Conservation (phyloP, 1,140 invertebrate genomes). For the Palaemon carinicauda region DNA sequence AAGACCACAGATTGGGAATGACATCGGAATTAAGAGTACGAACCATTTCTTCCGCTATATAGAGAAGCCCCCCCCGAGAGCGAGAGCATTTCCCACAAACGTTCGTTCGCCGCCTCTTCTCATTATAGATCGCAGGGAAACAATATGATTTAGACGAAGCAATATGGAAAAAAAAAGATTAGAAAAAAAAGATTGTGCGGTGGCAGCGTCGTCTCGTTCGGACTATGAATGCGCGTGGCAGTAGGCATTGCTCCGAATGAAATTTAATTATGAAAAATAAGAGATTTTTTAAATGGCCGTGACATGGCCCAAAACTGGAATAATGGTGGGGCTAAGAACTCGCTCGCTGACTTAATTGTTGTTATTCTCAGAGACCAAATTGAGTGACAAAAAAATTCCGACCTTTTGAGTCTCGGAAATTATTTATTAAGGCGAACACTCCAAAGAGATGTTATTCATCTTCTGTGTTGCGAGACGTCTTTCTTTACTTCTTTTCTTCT, state of each 20-base stretch:
- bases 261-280: slow-evolving; percentile 55
- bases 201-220: slow-evolving; percentile 4
- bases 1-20: slow-evolving; percentile 36
- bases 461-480: background rate
- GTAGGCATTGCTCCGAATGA: slow-evolving; percentile 49
- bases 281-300: slow-evolving; percentile 48
- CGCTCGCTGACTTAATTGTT: slow-evolving; percentile 41
- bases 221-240: slow-evolving; percentile 49
- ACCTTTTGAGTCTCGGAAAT: slow-evolving; percentile 6
- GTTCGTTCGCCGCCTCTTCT: background rate
- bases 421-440: slow-evolving; percentile 33
- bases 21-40: slow-evolving; percentile 39
- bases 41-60: slow-evolving; percentile 16
- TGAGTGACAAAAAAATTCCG: slow-evolving; percentile 41
- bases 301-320: slow-evolving; percentile 43
- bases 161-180: background rate
- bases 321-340: slow-evolving; percentile 45
- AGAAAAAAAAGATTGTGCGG: background rate
- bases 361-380: slow-evolving; percentile 31
- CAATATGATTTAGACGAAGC: too few relatives aligned
- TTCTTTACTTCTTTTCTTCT: background rate
- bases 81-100: background rate
- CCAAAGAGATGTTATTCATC: background rate
- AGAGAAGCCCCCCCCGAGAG: too few relatives aligned
- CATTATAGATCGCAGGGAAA: too few relatives aligned